Percentiles rank a stretch among this genome's conserved stretches.
Conservation (phyloP, 1,140 invertebrate genomes). For the Drosophila funebris region DNA sequence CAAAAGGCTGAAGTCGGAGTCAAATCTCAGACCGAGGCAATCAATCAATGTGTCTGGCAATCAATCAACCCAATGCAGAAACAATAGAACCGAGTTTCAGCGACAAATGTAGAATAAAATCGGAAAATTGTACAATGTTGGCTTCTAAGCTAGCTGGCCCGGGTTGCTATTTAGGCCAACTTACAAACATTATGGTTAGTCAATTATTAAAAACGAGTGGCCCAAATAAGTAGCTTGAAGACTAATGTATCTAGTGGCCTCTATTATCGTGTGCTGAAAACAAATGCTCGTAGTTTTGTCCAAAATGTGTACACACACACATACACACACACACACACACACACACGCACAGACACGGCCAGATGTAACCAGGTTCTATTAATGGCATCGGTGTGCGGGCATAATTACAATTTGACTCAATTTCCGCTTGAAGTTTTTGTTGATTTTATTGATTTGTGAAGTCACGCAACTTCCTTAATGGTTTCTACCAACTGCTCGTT, state of each 20-base stretch:
- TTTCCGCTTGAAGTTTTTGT: conserved; percentile 69
- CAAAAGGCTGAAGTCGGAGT: conserved; percentile 4
- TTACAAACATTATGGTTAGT: conserved; percentile 68
- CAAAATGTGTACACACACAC: conserved; percentile 8
- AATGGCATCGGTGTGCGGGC: conserved; percentile 62
- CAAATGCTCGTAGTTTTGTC: conserved; percentile 8
- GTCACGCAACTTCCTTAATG: conserved; percentile 73
- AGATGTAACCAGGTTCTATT: conserved; percentile 15
- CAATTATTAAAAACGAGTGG: conserved; percentile 62
- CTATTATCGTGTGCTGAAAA: not conserved
- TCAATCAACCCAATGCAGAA: conserved; percentile 70
- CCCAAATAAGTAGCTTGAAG: conserved; percentile 33
- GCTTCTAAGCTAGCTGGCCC: not conserved
- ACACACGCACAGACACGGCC: not conserved
- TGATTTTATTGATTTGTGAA: conserved; percentile 74
- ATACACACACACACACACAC: not conserved
- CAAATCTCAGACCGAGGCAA: conserved; percentile 26
- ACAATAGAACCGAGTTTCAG: conserved; percentile 9
- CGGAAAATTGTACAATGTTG: conserved; percentile 10
- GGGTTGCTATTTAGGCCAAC: conserved; percentile 16
- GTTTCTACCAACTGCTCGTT: not conserved
- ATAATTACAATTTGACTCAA: conserved; percentile 83
- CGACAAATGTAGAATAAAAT: conserved; percentile 36
- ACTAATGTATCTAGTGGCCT: conserved; percentile 32
- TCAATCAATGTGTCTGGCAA: conserved; percentile 54